phyloP scores from a whole-genome alignment of 2,113 vertebrate genomes.

The Barbus barbus region DNA sequence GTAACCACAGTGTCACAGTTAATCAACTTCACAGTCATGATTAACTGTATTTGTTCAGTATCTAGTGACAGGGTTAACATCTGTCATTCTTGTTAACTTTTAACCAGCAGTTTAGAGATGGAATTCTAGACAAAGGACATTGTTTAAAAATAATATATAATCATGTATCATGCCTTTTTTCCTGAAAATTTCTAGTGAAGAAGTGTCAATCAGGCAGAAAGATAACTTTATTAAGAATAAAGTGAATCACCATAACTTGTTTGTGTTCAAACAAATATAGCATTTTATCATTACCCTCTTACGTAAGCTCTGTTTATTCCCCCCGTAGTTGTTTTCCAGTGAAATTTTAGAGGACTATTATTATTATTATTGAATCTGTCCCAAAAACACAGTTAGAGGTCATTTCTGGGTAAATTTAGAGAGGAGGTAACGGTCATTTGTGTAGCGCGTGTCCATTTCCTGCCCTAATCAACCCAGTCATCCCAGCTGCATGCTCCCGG shows the following conservation, averaged over 20 bases:
- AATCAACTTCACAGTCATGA: not conserved
- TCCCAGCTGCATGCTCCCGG: not conserved
- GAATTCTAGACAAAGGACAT: not conserved
- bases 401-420: not conserved
- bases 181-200: not conserved
- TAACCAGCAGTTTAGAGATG: not conserved
- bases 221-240: not conserved
- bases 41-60: not conserved
- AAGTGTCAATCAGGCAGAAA: not conserved
- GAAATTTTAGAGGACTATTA: not conserved
- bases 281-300: not conserved
- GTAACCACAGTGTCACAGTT: not conserved
- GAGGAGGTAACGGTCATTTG: not conserved
- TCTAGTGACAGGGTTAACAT: not conserved
- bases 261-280: not conserved
- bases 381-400: not conserved
- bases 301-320: not conserved
- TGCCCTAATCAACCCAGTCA: not conserved
- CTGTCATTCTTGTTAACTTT: not conserved
- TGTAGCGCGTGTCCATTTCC: conserved; percentile 9
- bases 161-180: not conserved
- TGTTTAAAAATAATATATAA: not conserved
- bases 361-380: not conserved
- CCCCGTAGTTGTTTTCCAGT: not conserved
- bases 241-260: not conserved